A percentile compares a stretch with the other conserved stretches of the same genome.
phyloP scores from a whole-genome alignment of 2,888 invertebrate species.

The Athalia rosae region DNA sequence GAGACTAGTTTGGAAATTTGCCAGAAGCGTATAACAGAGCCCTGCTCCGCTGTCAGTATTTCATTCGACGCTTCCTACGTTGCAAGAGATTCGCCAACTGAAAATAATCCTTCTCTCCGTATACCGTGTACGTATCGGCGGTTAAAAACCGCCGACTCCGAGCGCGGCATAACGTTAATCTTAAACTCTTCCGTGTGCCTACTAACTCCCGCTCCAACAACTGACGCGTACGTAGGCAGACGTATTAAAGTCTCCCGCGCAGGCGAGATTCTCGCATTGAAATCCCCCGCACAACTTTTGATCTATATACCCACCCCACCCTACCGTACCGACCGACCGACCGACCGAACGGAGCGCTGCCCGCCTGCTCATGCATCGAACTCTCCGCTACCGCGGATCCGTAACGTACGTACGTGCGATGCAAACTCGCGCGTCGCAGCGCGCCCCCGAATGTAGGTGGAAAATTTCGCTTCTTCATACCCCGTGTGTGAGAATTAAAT shows the following conservation, averaged over 20 bases:
- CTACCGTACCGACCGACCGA: neutral
- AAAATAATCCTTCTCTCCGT: constrained; percentile 20
- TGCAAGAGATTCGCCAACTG: neutral
- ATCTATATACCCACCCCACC: constrained; percentile 26
- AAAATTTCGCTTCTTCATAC: no score
- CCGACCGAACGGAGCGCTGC: no score
- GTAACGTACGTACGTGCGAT: no score
- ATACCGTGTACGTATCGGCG: no score
- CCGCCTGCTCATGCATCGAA: constrained; percentile 14
- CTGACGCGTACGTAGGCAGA: constrained; percentile 3
- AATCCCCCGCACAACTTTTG: constrained; percentile 30
- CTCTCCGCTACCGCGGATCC: no score
- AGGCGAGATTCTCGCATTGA: constrained; percentile 31
- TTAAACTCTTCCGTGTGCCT: constrained; percentile 30
- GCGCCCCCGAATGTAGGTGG: no score
- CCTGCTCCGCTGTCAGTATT: constrained; percentile 26
- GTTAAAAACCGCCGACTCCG: neutral
- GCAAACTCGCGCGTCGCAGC: no score
- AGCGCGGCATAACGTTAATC: constrained; percentile 20
- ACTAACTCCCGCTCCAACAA: neutral
- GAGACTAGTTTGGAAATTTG: constrained; percentile 44
- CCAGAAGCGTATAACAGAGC: constrained; percentile 34
- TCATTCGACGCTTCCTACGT: constrained; percentile 38
- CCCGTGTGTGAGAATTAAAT: no score
- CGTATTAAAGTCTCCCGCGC: constrained; percentile 26